phyloP scores from a whole-genome alignment of 2,888 invertebrate genomes.

The Chouioia cunea region DNA sequence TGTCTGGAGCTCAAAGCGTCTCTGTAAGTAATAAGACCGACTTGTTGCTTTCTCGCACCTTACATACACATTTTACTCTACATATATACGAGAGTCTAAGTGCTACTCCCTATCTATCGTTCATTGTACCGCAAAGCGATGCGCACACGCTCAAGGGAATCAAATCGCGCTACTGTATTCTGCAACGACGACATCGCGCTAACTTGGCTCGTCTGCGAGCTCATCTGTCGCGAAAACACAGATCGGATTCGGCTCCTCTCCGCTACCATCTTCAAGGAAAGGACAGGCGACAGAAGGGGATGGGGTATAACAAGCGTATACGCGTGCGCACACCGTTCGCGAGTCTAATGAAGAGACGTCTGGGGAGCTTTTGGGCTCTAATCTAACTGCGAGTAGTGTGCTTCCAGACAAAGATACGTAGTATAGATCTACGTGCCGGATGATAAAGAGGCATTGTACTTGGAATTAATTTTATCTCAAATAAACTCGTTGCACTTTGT shows the following conservation, averaged over 20 bases:
- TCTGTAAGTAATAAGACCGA: slow-evolving; percentile 40
- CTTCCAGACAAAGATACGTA: background rate
- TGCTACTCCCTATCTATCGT: background rate
- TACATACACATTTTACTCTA: background rate
- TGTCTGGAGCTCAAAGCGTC: slow-evolving; percentile 36
- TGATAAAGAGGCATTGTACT: slow-evolving; percentile 38
- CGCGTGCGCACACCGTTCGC: too few relatives aligned
- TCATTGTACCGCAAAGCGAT: background rate
- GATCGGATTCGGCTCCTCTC: slow-evolving; percentile 1
- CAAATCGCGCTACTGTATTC: too few relatives aligned
- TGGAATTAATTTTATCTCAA: slow-evolving; percentile 54
- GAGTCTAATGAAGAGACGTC: slow-evolving; percentile 65
- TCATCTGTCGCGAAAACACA: background rate
- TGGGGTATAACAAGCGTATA: too few relatives aligned
- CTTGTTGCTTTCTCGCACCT: slow-evolving; percentile 42
- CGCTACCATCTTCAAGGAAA: too few relatives aligned
- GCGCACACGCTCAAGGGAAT: background rate
- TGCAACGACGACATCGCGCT: background rate
- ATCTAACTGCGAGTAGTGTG: slow-evolving; percentile 57
- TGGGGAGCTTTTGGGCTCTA: slow-evolving; percentile 64
- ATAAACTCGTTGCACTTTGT: slow-evolving; percentile 18
- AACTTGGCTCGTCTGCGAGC: slow-evolving; percentile 6
- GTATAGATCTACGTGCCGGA: slow-evolving; percentile 1
- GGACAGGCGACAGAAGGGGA: too few relatives aligned
- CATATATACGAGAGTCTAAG: background rate